Evolutionary conservation across 1,140 invertebrate species (phyloP).

Genomic region (Brachionus paranguensis): DNA sequence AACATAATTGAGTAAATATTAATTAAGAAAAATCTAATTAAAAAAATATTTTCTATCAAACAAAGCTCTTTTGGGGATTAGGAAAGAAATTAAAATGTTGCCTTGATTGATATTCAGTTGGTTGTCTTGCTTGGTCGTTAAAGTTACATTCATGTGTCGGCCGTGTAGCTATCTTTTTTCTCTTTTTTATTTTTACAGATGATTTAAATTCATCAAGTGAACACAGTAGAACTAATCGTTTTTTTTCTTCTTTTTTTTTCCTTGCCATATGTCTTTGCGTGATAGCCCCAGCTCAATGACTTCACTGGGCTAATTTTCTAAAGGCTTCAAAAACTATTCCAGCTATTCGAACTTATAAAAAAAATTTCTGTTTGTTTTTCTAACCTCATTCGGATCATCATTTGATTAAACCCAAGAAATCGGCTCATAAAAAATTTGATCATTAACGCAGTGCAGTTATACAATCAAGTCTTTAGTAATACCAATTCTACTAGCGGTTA

Average conservation of each 20-base stretch:
- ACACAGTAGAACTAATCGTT: background rate
- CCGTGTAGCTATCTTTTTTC: background rate
- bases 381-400: background rate
- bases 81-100: background rate
- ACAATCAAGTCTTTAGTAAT: too few relatives aligned
- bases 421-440: background rate
- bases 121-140: background rate
- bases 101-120: background rate
- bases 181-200: background rate
- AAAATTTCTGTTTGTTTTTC: constrained; percentile 1
- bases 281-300: background rate
- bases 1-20: constrained; percentile 10
- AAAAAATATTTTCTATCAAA: constrained; percentile 3
- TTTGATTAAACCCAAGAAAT: background rate
- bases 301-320: background rate
- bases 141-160: background rate
- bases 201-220: constrained; percentile 12
- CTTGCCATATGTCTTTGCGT: background rate
- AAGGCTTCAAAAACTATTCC: background rate
- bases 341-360: background rate
- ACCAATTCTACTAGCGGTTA: too few relatives aligned
- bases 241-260: background rate
- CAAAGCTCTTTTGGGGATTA: background rate
- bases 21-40: background rate
- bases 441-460: too few relatives aligned